Evolutionary conservation across 2,888 invertebrate species (phyloP).

Genomic region (Agriopis leucophaearia): DNA sequence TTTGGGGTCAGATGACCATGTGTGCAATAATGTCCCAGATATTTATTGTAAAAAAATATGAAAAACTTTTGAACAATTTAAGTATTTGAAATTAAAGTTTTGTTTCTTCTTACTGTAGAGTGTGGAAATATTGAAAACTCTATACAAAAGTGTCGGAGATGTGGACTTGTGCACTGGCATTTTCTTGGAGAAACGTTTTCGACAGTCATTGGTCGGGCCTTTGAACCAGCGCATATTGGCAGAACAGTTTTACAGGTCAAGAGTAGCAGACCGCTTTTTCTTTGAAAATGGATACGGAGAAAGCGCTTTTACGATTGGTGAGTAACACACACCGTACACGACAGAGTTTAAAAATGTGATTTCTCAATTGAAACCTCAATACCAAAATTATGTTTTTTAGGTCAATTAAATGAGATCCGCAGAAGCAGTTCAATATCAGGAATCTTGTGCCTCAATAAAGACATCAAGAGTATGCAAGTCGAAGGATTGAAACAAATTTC

Average conservation of each 20-base stretch:
- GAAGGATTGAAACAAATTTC: conserved; percentile 37
- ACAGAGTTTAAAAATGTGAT: too few species aligned
- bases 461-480: conserved; percentile 37
- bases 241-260: conserved; percentile 91
- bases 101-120: conserved; percentile 32
- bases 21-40: too few species aligned
- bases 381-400: conserved; percentile 30
- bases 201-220: conserved; percentile 90
- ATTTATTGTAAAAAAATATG: too few species aligned
- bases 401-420: conserved; percentile 43
- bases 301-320: conserved; percentile 39
- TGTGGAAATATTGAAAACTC: conserved; percentile 35
- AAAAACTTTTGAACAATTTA: too few species aligned
- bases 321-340: conserved; percentile 10
- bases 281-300: conserved; percentile 85
- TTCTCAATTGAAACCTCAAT: too few species aligned
- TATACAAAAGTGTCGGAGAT: conserved; percentile 90
- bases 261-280: conserved; percentile 93
- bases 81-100: background rate
- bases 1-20: too few species aligned
- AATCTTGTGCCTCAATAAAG: conserved; percentile 40
- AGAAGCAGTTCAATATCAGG: conserved; percentile 26
- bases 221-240: conserved; percentile 92
- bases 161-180: conserved; percentile 93
- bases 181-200: conserved; percentile 89